Base-by-base conservation (phyloP, 2,113 vertebrate species). In the Nipponia nippon region DNA sequence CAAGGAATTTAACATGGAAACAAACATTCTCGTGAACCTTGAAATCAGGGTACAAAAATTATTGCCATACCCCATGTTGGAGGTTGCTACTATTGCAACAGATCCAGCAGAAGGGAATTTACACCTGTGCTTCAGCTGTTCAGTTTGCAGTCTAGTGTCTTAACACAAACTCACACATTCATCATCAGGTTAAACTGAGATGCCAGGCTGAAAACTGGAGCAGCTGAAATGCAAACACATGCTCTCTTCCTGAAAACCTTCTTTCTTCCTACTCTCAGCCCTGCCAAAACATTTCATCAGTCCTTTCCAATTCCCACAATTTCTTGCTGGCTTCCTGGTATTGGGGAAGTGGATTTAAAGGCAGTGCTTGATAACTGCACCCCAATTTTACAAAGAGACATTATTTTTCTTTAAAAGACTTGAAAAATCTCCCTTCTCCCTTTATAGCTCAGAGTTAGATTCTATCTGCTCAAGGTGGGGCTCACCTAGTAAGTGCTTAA, bases 151-250 rank as follows among this genome's bases (percentile, higher is more conserved):
- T 61, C 78, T 95, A n/a, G 53, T 66, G 29, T 83, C 66, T 87
- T 61, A 70, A 46, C 75, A 88, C 40, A 93, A 85, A 61, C 46
- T 91, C 73, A 91, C 84, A 83, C 58, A 83, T 87, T 93, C 77
- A 61, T 87, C 66, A 90, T 62, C 46, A 85, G 87, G 75, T 94
- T 94, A 91, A 91, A 65, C 75, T 85, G 84, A 95, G 95, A 93
- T 50, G 36, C 62, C 56, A 90, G 66, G 30, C 77, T 85, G 84
- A 79, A 95, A 96, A 94, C 42, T 80, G 71, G 34, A 96, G 56
- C 44, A 90, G 44, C 34, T 91, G 75, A 91, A 91, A 77, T 65
- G 78, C 70, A 94, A 91, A 91, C 87, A 88, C 49, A 80, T 46
- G 26, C 32, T 94, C 27, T 76, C 44, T 91, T 80, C 56, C 40